phyloP scores from a whole-genome alignment of 2,113 vertebrate species.

The Morone saxatilis region DNA sequence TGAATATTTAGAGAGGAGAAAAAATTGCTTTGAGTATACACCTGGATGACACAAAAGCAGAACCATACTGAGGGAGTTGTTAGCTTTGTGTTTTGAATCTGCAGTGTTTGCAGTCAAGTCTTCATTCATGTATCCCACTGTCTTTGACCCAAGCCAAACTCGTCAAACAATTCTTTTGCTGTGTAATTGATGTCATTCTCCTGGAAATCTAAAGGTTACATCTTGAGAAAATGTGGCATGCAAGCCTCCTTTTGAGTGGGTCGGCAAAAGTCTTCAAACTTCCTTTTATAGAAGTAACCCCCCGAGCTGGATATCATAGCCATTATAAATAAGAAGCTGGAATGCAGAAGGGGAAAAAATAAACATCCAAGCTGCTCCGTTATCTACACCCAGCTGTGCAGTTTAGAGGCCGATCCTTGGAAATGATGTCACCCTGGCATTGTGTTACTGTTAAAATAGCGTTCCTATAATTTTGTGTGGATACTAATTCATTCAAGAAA shows the following conservation, averaged over 20 bases:
- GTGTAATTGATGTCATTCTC: conserved; percentile 61
- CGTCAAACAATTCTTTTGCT: conserved; percentile 29
- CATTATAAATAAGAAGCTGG: conserved; percentile 81
- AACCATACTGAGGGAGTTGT: not conserved
- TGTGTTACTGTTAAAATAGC: conserved; percentile 58
- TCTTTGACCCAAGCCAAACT: conserved; percentile 58
- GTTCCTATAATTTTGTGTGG: conserved; percentile 30
- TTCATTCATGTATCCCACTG: conserved; percentile 25
- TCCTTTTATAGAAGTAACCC: conserved; percentile 83
- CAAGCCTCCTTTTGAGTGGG: conserved; percentile 46
- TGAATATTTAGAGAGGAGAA: not conserved
- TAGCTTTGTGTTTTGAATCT: conserved; percentile 16
- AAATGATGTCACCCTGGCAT: conserved; percentile 76
- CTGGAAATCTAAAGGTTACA: conserved; percentile 69
- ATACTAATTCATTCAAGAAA: conserved; percentile 52
- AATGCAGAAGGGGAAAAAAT: conserved; percentile 78
- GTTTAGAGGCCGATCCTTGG: conserved; percentile 58
- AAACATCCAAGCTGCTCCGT: conserved; percentile 73
- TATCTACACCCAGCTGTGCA: conserved; percentile 75
- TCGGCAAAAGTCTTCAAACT: conserved; percentile 71
- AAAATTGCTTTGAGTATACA: conserved; percentile 11
- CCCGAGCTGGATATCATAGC: conserved; percentile 70
- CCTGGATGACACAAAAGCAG: conserved; percentile 20
- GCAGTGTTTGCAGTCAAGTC: conserved; percentile 19
- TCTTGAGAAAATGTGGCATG: conserved; percentile 72